Conservation (phyloP, 2,888 invertebrate species). For the Nemotelus pantherinus region DNA sequence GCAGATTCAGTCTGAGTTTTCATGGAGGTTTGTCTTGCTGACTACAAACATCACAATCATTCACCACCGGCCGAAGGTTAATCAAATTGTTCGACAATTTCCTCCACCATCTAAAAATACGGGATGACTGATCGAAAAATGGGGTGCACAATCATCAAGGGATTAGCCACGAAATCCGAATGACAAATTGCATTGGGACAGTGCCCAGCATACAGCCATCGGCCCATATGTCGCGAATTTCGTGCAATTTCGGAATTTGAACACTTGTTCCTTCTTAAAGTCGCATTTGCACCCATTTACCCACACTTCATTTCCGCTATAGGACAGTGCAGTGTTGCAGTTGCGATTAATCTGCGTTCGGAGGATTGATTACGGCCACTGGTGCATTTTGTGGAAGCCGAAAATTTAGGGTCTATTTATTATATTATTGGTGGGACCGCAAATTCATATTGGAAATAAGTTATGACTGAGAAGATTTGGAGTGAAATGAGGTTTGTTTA, state of each 20-base stretch:
- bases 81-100: background rate
- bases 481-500: no score
- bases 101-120: background rate
- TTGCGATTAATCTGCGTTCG: background rate
- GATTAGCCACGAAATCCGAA: conserved; percentile 31
- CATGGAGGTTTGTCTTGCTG: no score
- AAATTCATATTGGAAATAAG: conserved; percentile 26
- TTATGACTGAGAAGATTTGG: no score
- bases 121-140: conserved; percentile 4
- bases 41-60: background rate
- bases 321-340: background rate
- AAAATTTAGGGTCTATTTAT: conserved; percentile 32
- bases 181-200: conserved; percentile 35
- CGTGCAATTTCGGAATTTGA: conserved; percentile 38
- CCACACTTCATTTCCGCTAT: conserved; percentile 18
- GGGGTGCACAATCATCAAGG: conserved; percentile 32
- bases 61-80: background rate
- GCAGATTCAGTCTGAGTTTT: no score
- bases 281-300: conserved; percentile 13
- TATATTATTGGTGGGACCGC: conserved; percentile 27
- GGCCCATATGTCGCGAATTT: conserved; percentile 43
- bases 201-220: background rate
- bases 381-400: background rate
- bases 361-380: conserved; percentile 19
- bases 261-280: conserved; percentile 41